Conservation (phyloP, 2,797 vertebrate genomes). For the Sebastes wilsoni region DNA sequence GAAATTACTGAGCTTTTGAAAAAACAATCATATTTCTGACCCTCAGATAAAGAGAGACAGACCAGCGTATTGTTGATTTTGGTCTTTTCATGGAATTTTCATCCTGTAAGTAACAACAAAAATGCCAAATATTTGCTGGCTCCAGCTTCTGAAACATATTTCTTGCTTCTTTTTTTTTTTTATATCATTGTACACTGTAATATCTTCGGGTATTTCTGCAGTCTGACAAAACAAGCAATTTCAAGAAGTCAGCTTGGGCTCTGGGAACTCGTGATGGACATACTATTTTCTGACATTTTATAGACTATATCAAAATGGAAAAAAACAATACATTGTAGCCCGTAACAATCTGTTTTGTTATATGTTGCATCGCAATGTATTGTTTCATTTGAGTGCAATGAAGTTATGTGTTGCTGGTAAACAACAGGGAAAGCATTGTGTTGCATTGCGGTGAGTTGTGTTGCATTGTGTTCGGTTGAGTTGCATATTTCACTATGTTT, state of each 20-base stretch:
- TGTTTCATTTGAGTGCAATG: background rate
- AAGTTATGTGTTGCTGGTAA: background rate
- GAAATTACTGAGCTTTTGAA: background rate
- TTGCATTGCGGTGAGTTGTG: background rate
- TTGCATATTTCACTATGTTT: background rate
- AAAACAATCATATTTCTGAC: background rate
- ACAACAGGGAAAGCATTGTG: background rate
- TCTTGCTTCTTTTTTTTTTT: background rate
- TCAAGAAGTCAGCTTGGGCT: background rate
- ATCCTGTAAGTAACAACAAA: background rate
- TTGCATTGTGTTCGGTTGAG: background rate
- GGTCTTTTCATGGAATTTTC: background rate
- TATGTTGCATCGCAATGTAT: background rate
- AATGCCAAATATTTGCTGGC: background rate
- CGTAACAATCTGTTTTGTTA: background rate
- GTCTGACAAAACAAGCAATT: background rate
- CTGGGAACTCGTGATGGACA: background rate
- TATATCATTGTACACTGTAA: background rate
- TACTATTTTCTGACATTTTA: background rate
- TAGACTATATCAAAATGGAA: background rate
- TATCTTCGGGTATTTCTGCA: background rate
- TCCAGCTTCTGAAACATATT: background rate
- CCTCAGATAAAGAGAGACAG: background rate
- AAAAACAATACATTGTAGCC: background rate
- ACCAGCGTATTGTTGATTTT: background rate